phyloP scores from a whole-genome alignment of 2,797 vertebrate species.

The Catharus ustulatus region DNA sequence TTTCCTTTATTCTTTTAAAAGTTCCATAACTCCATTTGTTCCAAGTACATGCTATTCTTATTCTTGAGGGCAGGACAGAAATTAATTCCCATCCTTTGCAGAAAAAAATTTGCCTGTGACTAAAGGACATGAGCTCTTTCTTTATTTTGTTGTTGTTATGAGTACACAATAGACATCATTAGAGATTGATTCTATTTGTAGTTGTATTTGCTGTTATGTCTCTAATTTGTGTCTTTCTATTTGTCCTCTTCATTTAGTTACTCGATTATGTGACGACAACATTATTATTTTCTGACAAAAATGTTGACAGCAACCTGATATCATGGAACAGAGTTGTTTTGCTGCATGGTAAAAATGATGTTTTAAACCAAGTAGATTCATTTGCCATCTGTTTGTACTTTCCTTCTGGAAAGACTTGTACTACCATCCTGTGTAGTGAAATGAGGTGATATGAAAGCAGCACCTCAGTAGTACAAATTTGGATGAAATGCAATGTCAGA shows the following conservation, averaged over 20 bases:
- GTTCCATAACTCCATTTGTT: background rate
- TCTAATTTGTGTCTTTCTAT: background rate
- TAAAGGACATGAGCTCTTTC: background rate
- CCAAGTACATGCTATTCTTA: background rate
- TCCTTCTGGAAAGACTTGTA: background rate
- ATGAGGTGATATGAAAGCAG: background rate
- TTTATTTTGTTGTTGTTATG: background rate
- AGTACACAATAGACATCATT: background rate
- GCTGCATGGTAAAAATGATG: constrained; percentile 85
- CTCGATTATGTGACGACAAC: constrained; percentile 95
- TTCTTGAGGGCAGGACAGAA: background rate
- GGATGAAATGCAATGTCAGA: background rate
- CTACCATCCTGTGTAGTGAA: background rate
- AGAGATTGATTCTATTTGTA: background rate
- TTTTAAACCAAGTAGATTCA: background rate
- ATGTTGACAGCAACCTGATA: constrained; percentile 92
- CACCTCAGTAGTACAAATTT: background rate
- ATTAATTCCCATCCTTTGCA: background rate
- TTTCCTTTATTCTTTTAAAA: background rate
- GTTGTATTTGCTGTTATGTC: background rate
- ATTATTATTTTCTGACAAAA: constrained; percentile 94
- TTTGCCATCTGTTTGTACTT: background rate
- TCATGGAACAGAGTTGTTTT: constrained; percentile 96
- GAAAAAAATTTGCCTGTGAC: background rate
- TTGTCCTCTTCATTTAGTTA: constrained; percentile 78